Percentiles rank a stretch among this genome's conserved stretches.
Conservation (phyloP, 2,888 invertebrate genomes). For the Synanthedon tipuliformis region DNA sequence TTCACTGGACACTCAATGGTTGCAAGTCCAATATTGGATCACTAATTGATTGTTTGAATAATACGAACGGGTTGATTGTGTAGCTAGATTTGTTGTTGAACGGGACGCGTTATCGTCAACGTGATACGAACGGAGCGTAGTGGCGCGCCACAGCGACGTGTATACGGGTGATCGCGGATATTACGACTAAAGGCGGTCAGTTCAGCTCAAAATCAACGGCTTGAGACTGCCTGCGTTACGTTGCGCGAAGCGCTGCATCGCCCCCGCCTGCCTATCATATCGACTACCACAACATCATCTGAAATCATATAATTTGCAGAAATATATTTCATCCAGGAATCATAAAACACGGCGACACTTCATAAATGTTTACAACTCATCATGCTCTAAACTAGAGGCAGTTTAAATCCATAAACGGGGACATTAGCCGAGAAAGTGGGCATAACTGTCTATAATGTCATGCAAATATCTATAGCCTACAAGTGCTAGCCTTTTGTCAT, state of each 20-base stretch:
- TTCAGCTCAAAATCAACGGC: not conserved
- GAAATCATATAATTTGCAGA: slow-evolving; percentile 25
- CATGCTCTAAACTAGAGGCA: too few relatives aligned
- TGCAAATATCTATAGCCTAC: too few relatives aligned
- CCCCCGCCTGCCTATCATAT: slow-evolving; percentile 6
- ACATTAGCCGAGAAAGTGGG: too few relatives aligned
- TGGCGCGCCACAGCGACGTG: slow-evolving; percentile 55
- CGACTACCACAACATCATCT: slow-evolving; percentile 13
- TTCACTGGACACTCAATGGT: slow-evolving; percentile 15
- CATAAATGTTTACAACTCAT: too few relatives aligned
- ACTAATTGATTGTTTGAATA: slow-evolving; percentile 25
- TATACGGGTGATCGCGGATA: slow-evolving; percentile 44
- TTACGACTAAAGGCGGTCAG: slow-evolving; percentile 28
- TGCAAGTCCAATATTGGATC: slow-evolving; percentile 13
- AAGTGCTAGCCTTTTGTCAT: too few relatives aligned
- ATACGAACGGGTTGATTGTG: slow-evolving; percentile 22
- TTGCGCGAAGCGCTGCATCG: slow-evolving; percentile 11
- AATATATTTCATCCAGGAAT: too few relatives aligned
- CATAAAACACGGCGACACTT: too few relatives aligned
- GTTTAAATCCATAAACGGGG: not conserved
- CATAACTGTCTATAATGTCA: too few relatives aligned
- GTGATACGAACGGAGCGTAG: slow-evolving; percentile 19
- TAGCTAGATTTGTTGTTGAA: slow-evolving; percentile 32
- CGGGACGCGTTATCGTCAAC: slow-evolving; percentile 52
- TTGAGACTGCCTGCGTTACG: not conserved